Evolutionary conservation across 2,888 invertebrate species (phyloP), one percentile per base, ranked within the genome.

Genomic region (Bembecia ichneumoniformis): DNA sequence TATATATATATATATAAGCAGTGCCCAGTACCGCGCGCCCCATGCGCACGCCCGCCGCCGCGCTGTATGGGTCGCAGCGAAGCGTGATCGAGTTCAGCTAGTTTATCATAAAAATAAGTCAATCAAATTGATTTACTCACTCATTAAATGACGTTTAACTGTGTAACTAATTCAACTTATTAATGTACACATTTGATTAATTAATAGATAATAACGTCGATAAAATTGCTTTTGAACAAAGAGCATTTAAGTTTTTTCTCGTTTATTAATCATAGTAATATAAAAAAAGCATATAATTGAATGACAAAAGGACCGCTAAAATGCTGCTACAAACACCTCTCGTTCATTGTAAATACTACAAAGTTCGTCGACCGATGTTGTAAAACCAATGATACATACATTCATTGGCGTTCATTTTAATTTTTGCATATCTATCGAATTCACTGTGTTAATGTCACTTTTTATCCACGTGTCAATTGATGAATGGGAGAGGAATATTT

Each of bases 361-460:
- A 62, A 71, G 82, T 76, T 82, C 81, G 71, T 58, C 65, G 77
- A 71, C 74, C 80, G 63, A 64, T 55, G 58, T 73, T 71, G 74
- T 70, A 68, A 68, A 69, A 64, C 58, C n/a, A 67, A 73, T 74
- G 69, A 76, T 71, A 71, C 63, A 64, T 69, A 65, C 28, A 28
- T 7, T 71, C 65, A 73, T 69, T 71, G 71, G 64, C 57, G 64
- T 75, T 71, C 68, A 61, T 71, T 75, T 71, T 68, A 60, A 68
- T 67, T 79, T 83, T 84, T 77, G 83, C 83, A 86, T 86, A 77
- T 78, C 75, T 76, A 81, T 82, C 66, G 66, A 60, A 62, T 68
- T 76, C 74, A 68, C 74, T 77, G 77, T 80, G 74, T 77, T 75
- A 77, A 76, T 77, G 70, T 62, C 28, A 7, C 28, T 59, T 63